A percentile compares a stretch with the other conserved stretches of the same genome.
These are phyloP conservation scores for Andrena chrysosceles DNA, from an alignment of 2,888 invertebrate species.

Conservation along the genomic window DNA sequence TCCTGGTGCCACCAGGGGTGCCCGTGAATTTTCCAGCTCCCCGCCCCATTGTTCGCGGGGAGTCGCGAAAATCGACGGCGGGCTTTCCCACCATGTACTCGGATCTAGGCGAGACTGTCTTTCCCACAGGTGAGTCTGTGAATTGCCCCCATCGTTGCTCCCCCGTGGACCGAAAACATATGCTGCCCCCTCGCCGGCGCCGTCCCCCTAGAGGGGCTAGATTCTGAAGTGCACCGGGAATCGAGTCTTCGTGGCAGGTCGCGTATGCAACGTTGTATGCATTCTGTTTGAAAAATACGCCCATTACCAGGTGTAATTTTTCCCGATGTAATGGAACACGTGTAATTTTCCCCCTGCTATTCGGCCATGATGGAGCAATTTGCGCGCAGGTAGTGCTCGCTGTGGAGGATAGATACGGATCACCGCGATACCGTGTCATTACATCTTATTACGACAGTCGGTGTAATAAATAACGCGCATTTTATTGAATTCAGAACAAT, in stretches of 20 bases:
- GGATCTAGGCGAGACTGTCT: conserved; percentile 22
- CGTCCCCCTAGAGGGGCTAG: conserved; percentile 4
- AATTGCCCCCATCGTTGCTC: conserved; percentile 45
- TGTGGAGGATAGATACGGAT: conserved; percentile 52
- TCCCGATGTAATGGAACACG: conserved; percentile 17
- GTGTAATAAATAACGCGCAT: conserved; percentile 59
- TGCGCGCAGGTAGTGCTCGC: conserved; percentile 52
- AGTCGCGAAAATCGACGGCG: conserved; percentile 47
- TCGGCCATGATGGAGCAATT: conserved; percentile 48
- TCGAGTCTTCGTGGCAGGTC: neutral
- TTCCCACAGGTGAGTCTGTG: conserved; percentile 69
- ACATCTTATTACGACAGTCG: conserved; percentile 59
- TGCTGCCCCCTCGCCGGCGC: conserved; percentile 41
- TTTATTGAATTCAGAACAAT: conserved; percentile 66
- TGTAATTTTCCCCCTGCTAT: conserved; percentile 41
- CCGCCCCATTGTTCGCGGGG: conserved; percentile 10
- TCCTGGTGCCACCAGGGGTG: neutral
- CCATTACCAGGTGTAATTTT: conserved; percentile 23
- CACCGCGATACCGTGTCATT: conserved; percentile 60
- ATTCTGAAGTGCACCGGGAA: neutral
- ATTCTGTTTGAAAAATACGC: neutral
- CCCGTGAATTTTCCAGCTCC: neutral
- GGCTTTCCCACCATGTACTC: conserved; percentile 60
- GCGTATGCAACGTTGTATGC: neutral
- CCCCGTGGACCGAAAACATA: conserved; percentile 62